A percentile compares a stretch with the other conserved stretches of the same genome.
These are phyloP conservation scores for Phainopepla nitens DNA, from an alignment of 2,113 vertebrate genomes.

Conservation along the genomic window DNA sequence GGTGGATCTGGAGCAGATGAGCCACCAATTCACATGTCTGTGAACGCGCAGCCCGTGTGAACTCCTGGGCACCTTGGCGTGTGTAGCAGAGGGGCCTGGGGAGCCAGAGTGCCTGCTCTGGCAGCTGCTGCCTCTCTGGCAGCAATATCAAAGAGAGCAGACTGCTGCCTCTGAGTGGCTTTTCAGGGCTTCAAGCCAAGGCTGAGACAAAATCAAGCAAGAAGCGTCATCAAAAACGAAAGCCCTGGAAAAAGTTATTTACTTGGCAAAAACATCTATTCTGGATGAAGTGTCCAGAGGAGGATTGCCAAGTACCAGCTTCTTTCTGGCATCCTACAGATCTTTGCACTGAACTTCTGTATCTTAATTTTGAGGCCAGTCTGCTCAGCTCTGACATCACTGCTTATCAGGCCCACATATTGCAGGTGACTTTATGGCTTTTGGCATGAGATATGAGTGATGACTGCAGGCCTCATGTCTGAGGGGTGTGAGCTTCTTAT, in stretches of 20 bases:
- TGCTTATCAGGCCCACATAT: background rate
- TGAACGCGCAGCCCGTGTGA: background rate
- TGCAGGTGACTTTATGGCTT: background rate
- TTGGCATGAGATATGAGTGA: background rate
- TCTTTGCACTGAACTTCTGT: background rate
- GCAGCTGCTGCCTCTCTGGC: conserved; percentile 22
- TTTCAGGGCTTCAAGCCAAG: conserved; percentile 13
- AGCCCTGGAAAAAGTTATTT: background rate
- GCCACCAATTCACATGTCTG: background rate
- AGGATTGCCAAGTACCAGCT: background rate
- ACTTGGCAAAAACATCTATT: background rate
- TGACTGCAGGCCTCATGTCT: background rate
- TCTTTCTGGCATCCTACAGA: background rate
- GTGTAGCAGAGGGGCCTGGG: background rate
- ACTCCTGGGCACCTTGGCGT: background rate
- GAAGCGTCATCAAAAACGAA: background rate
- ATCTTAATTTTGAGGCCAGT: background rate
- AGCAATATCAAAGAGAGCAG: background rate
- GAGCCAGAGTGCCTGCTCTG: background rate
- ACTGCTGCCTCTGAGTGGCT: background rate
- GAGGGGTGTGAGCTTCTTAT: background rate
- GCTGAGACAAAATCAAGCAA: background rate
- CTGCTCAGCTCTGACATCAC: background rate
- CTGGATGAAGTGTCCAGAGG: background rate
- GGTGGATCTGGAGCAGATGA: background rate